Evolutionary conservation across 2,797 vertebrate species (phyloP), one percentile per base, ranked within the genome.

Genomic region (Cossypha polioptera): DNA sequence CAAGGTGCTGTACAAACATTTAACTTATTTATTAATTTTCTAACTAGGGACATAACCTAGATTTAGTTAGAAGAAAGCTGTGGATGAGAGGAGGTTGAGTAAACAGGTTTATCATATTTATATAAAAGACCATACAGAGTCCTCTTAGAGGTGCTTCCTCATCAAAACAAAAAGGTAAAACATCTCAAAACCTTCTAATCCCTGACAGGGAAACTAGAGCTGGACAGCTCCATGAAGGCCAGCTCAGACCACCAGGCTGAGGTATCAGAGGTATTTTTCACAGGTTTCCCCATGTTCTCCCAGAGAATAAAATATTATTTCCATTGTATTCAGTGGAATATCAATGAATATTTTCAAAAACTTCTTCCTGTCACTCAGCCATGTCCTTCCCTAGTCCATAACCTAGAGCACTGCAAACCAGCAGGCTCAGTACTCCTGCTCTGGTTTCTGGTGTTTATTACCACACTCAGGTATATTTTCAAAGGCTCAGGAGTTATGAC

Each of bases 1-100:
- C 87, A 94, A 96, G 94, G 90, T 96, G 87, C 76, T 94, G 88
- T 90, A 88, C 67, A 94, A 95, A 94, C 95, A 94, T 84, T 96
- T 86, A 92, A 78, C 75, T 94, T 93, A 91, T 91, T 94, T 92
- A 95, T 96, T 95, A 95, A 95, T 92, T 90, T 91, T 92, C 82
- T 94, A 91, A 86, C 91, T 43, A 69, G 94, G 94, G 94, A 94
- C 77, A 38, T 95, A 96, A 97, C 94, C 91, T 90, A 96, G 91
- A 94, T 96, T 96, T 82, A 72, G 83, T 84, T 57, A 67, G 67
- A 72, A 94, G 66, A 16, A 42, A 51, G 63, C 50, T 69, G 57
- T 43, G 29, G 48, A 69, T 73, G 66, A 88, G 68, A 86, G 82
- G 29, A 77, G 13, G 40, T 16, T 73, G 48, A 66, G n/a, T 84